Base-by-base conservation (phyloP, 2,113 vertebrate species). In the Gnathonemus longibarbis region DNA sequence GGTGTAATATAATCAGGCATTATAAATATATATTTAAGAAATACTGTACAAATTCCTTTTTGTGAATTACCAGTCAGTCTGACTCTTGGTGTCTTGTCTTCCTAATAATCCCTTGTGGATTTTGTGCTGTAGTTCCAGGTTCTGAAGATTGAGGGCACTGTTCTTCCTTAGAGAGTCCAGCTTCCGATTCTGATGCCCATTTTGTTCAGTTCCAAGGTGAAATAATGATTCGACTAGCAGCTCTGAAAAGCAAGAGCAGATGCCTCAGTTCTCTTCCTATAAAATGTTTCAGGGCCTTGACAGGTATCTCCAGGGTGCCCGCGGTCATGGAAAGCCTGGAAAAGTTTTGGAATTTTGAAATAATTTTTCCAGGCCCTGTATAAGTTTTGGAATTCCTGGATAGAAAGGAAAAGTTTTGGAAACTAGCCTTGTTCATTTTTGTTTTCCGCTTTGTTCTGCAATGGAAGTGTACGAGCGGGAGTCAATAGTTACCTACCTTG, bases 161-260 rank as follows among this genome's bases (percentile, higher is more conserved):
- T 66, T 11, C 62, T n/a, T 4, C 58, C 58, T 66, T 27, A 27
- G n/a, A 9, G 24, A 66, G 62, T 10, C 62, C 24, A 11, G 8
- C 24, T 27, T 66, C 62, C n/a, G n/a, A 27, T 27, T 66, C 24
- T 11, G 58, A 10, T 10, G 8, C 58, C 58, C 24, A 10, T 62
- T n/a, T 62, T 9, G 58, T 87, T 91, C 90, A 52, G 50, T 87
- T 58, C 90, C 96, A 94, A 96, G 90, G 92, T 93, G 94, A 96
- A 95, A 93, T 96, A 94, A 6, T 93, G 93, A 94, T 94, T n/a
- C 93, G 94, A 89, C 90, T 94, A 89, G 94, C 96, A 92, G 92
- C 95, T 93, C 96, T 96, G 92, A 8, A 93, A 94, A 0, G 93
- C 35, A 94, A 66, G 74, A 27, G 46, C 17, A 19, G 70, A 15